These are phyloP conservation scores for Drepana arcuata DNA, from an alignment of 1,140 invertebrate genomes.

Conservation along the genomic window DNA sequence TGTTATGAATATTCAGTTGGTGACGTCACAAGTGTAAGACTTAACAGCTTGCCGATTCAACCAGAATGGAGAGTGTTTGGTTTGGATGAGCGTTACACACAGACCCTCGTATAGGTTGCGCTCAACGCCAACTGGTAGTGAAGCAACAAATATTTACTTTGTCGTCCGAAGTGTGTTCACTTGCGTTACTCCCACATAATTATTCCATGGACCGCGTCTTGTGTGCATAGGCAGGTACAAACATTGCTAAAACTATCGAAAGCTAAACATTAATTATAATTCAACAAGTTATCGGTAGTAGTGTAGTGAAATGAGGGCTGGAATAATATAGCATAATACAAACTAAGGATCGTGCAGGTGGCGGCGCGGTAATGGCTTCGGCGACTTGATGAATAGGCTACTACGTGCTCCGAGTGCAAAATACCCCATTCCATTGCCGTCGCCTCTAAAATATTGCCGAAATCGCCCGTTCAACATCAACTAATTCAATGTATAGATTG, in stretches of 20 bases:
- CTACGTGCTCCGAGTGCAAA: constrained; percentile 52
- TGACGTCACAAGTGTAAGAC: too few relatives aligned
- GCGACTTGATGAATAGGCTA: constrained; percentile 53
- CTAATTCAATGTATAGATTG: constrained; percentile 62
- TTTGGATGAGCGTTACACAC: too few relatives aligned
- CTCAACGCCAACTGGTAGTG: too few relatives aligned
- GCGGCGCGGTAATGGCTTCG: constrained; percentile 44
- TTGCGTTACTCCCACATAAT: too few relatives aligned
- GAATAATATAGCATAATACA: constrained; percentile 52
- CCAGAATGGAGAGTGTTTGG: too few relatives aligned
- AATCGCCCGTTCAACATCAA: constrained; percentile 57
- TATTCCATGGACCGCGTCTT: too few relatives aligned
- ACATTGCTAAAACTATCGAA: not conserved
- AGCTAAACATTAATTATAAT: constrained; percentile 24
- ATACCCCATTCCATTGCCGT: constrained; percentile 44
- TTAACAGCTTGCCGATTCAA: too few relatives aligned
- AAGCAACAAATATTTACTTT: too few relatives aligned
- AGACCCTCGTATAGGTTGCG: too few relatives aligned
- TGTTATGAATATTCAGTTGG: too few relatives aligned
- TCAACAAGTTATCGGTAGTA: constrained; percentile 45
- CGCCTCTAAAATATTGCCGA: constrained; percentile 53
- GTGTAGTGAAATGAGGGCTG: constrained; percentile 44
- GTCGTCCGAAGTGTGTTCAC: too few relatives aligned
- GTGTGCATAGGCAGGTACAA: not conserved
- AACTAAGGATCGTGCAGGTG: constrained; percentile 51